Base-by-base conservation (phyloP, 2,113 vertebrate species). In the Microtus pennsylvanicus region DNA sequence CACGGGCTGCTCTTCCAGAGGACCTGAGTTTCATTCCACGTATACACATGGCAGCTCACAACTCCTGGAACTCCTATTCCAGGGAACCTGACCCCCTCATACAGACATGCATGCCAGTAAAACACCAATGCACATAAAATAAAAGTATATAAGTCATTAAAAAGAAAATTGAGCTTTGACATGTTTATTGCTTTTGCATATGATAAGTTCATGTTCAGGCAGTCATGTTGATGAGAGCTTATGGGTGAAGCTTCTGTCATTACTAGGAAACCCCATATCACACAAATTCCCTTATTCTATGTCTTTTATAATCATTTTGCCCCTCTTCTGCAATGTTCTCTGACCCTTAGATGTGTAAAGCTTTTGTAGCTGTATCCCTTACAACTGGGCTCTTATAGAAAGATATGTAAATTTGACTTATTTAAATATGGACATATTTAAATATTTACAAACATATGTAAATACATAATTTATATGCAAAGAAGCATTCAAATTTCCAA, bases 161-260 rank as follows among this genome's bases (percentile, higher is more conserved):
- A 58, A 21, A 58, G 55, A 58, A 58, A 58, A 21, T 58, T 58
- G 58, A 58, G 17, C 7, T 42, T 61, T 63, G n/a, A 12, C 22
- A 24, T 14, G 1, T 61, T 61, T 61, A 16, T 61, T 82, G 21
- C 38, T 61, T n/a, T 8, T 61, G 22, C 61, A n/a, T 61, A 38
- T 82, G 7, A 9, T 28, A 22, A 61, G 0, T 22, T 42, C 35
- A 28, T 17, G n/a, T 42, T 63, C 1, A 63, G n/a, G 0, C 3
- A 61, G 3, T 28, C 12, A 1, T 28, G 7, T 17, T 63, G 14
- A 3, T 63, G 7, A 83, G 7, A 83, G 24, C 28, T 28, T 13
- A 42, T 63, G n/a, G 13, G 7, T 28, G 24, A 17, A 63, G 22
- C 7, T 42, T 28, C 13, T 17, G 13, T 63, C 1, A 9, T 42